A percentile compares a stretch with the other conserved stretches of the same genome.
Conservation (phyloP, 1,140 invertebrate species). For the Drosophila nikananu region DNA sequence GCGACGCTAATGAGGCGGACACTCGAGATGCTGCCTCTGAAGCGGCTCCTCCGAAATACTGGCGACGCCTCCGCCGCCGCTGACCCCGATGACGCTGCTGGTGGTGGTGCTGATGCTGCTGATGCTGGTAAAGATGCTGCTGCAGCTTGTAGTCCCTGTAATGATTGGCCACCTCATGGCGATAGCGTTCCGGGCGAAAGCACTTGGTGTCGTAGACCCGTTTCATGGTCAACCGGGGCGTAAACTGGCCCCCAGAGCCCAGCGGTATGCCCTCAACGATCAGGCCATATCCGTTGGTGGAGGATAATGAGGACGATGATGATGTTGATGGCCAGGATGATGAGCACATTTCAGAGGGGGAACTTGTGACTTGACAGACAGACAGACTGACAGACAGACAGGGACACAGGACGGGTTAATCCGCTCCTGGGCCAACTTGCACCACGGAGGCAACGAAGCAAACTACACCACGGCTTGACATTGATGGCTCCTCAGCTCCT, state of each 20-base stretch:
- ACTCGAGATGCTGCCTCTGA: constrained; percentile 7
- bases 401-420: constrained; percentile 8
- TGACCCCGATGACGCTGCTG: constrained; percentile 18
- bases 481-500: constrained; percentile 51
- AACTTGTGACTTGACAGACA: background rate
- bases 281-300: constrained; percentile 8
- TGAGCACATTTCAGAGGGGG: constrained; percentile 35
- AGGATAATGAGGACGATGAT: background rate
- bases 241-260: constrained; percentile 53
- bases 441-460: constrained; percentile 50
- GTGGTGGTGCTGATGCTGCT: constrained; percentile 14
- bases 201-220: constrained; percentile 63
- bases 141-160: constrained; percentile 77
- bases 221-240: constrained; percentile 64
- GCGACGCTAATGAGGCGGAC: constrained; percentile 40
- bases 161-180: constrained; percentile 82
- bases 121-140: constrained; percentile 36
- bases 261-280: constrained; percentile 52
- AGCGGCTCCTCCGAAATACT: background rate
- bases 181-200: constrained; percentile 65
- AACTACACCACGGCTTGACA: constrained; percentile 67
- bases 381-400: background rate
- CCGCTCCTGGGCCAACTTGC: constrained; percentile 46
- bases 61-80: constrained; percentile 6
- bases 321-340: constrained; percentile 1